Evolutionary conservation across 2,113 vertebrate species (phyloP), one percentile per base, ranked within the genome.

Genomic region (Arizona elegans): DNA sequence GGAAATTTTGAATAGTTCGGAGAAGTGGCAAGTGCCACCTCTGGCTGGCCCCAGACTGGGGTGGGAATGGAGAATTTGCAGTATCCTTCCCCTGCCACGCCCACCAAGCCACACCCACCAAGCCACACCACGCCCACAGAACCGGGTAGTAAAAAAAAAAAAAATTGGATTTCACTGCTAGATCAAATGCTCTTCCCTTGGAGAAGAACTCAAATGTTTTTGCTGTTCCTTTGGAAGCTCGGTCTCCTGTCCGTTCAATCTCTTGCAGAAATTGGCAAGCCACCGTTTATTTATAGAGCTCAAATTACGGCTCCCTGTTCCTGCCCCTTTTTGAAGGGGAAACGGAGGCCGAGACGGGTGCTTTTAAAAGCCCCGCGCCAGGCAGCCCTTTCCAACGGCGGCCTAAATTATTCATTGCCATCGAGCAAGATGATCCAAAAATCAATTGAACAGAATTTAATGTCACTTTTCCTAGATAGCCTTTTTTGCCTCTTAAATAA

Each of bases 381-480:
- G 29, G 50, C 38, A 59, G 70, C 55, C 26, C n/a, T 90, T 93
- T 90, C 55, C 75, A 43, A 81, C 75, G 23, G 62, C 12, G 17
- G 8, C 21, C 54, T 92, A 43, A 92, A 93, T 90, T 90, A 93
- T 93, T 93, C 59, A 93, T 90, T 47, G 23, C 92, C 86, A 29
- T 54, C 54, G 24, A 56, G 56, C 54, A 90, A 86, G 75, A 86
- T 19, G 88, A 93, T 62, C 88, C 55, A 86, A 90, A 90, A 93
- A 90, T 93, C 92, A 86, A 90, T 47, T 3, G 43, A 47, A 47
- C 43, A 5, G 43, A 47, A 47, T 93, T 86, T 90, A 86, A 86
- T 93, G 92, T 90, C 92, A 86, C 55, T 93, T 93, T 93, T 85
- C 81, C 43, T 86, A 70, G 55, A 93, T 75, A 86, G 52, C 70